A percentile compares a stretch with the other conserved stretches of the same genome.
These are phyloP conservation scores for Adelosebastes latens DNA, from an alignment of 2,797 vertebrate species.

Conservation along the genomic window DNA sequence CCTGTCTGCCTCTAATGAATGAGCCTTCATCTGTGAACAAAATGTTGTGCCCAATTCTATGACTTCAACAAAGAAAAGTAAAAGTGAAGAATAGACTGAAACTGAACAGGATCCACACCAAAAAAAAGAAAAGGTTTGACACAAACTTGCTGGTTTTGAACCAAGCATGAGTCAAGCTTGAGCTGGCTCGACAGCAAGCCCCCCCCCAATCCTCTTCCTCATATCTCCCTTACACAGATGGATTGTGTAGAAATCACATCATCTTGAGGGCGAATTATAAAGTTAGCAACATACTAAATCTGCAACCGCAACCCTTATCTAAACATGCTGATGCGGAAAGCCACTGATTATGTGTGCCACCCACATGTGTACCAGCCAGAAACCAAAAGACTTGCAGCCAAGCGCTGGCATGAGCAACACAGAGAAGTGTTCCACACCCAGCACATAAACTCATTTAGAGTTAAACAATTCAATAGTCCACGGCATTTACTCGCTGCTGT, in stretches of 20 bases:
- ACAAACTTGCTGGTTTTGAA: slow-evolving; percentile 7
- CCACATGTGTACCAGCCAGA: slow-evolving; percentile 59
- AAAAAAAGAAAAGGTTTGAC: neutral
- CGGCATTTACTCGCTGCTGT: slow-evolving; percentile 10
- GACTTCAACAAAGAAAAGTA: neutral
- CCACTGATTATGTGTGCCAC: slow-evolving; percentile 61
- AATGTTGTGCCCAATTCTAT: neutral
- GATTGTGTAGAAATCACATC: slow-evolving; percentile 45
- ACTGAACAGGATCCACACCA: neutral
- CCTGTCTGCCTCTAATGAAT: neutral
- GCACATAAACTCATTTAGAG: slow-evolving; percentile 34
- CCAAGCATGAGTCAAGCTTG: neutral
- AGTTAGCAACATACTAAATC: slow-evolving; percentile 60
- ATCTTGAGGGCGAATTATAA: slow-evolving; percentile 55
- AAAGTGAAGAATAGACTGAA: neutral
- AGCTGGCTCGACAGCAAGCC: neutral
- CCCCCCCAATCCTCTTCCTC: slow-evolving; percentile 1
- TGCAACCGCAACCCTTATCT: slow-evolving; percentile 65
- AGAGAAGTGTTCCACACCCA: slow-evolving; percentile 46
- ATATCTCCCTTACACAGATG: slow-evolving; percentile 49
- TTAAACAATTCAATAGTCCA: slow-evolving; percentile 30
- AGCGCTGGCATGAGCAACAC: neutral
- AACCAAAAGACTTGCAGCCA: slow-evolving; percentile 34
- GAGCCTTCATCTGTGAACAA: neutral
- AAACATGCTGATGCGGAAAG: slow-evolving; percentile 71